Evolutionary conservation across 53 echinoderm and acorn worm species (phyloP), one percentile per base, ranked within the genome.

Genomic region (Luidia sarsii): DNA sequence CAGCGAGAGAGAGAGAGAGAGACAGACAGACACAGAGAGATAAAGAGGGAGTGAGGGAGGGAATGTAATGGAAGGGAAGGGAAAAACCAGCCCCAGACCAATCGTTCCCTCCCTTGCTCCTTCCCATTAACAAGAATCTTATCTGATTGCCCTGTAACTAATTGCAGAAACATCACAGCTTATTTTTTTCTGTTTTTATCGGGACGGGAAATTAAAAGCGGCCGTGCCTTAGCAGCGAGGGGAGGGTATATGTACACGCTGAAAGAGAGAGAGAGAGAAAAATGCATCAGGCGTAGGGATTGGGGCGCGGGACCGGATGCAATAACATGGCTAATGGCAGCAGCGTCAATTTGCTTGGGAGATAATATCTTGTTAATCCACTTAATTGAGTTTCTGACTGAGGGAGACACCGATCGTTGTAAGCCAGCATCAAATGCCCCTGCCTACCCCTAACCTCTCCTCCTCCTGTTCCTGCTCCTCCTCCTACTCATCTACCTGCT

Each of bases 131-230:
- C 60, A 20, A 36, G 43, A 77, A 77, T 57, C 39, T 77, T 61
- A 77, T 77, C 77, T 77, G 77, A 77, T 77, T 60, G 77, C 77
- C 77, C 77, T 45, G 77, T 77, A 77, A 77, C 77, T 77, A 77
- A 59, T 77, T 77, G 77, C 60, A 77, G 77, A 77, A 77, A 77
- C 77, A 77, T 60, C 45, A n/a, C n/a, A n/a, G n/a, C n/a, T n/a
- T n/a, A n/a, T n/a, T n/a, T n/a, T n/a, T n/a, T n/a, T n/a, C n/a
- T 27, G 31, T 59, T 59, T 59, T 77, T 77, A 67, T 67, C 28
- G 77, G n/a, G 60, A 61, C 77, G 77, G n/a, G 77, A 77, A 77
- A 77, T 77, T 77, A 77, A 59, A 55, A n/a, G n/a, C n/a, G n/a
- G n/a, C n/a, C n/a, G n/a, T n/a, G n/a, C n/a, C n/a, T n/a, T n/a